phyloP scores from a whole-genome alignment of 2,797 vertebrate species.

The Kryptopterus vitreolus region DNA sequence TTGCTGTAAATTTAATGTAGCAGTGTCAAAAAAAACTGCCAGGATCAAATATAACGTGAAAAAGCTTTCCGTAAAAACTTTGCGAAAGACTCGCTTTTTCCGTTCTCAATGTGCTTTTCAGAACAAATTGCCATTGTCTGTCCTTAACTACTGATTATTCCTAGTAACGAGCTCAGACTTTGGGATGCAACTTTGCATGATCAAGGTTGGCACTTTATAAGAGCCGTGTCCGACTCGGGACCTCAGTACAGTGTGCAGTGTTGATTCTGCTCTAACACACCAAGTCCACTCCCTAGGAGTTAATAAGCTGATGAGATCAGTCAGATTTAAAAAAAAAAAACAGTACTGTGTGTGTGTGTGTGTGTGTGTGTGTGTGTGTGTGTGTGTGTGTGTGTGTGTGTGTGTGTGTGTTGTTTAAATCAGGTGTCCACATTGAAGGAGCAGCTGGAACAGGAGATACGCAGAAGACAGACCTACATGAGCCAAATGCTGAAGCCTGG shows the following conservation, averaged over 20 bases:
- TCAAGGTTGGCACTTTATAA: not conserved
- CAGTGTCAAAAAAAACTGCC: not conserved
- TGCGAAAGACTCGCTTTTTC: not conserved
- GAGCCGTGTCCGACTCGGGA: not conserved
- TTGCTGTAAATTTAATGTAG: too few species aligned
- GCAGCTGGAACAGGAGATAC: constrained; percentile 74
- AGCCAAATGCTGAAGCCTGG: constrained; percentile 65
- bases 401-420: constrained; percentile 39
- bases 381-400: constrained; percentile 22
- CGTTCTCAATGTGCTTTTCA: not conserved
- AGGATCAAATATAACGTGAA: not conserved
- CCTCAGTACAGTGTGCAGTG: not conserved
- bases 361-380: not conserved
- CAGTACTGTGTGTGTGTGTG: not conserved
- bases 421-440: constrained; percentile 76
- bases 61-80: not conserved
- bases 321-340: not conserved
- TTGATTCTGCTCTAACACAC: not conserved
- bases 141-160: not conserved
- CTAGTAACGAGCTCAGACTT: not conserved
- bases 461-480: constrained; percentile 63
- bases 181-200: not conserved
- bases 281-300: not conserved
- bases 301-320: constrained; percentile 7
- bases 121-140: not conserved